These are phyloP conservation scores for Phaethornis superciliosus DNA, from an alignment of 2,113 vertebrate species.

Conservation along the genomic window DNA sequence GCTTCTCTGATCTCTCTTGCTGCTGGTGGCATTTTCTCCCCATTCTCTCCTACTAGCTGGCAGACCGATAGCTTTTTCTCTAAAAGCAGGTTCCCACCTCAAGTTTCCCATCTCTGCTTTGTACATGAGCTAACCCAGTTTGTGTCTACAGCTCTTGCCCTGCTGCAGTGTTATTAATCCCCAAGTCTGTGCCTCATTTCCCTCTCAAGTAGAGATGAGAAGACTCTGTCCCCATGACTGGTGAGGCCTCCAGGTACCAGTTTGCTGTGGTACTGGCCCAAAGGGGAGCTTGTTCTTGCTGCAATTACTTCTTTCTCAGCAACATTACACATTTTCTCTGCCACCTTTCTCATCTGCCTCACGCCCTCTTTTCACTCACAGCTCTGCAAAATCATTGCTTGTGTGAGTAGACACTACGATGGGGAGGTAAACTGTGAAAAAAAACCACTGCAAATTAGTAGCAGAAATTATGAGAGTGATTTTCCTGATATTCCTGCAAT, in stretches of 20 bases:
- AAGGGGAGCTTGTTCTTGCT: not conserved
- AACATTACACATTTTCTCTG: not conserved
- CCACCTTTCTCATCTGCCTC: not conserved
- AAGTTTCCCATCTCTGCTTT: not conserved
- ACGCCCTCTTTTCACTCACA: not conserved
- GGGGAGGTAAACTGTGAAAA: slow-evolving; percentile 36
- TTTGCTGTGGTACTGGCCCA: not conserved
- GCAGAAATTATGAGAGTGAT: not conserved
- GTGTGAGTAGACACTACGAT: slow-evolving; percentile 20
- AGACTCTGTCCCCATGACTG: not conserved
- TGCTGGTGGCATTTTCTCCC: not conserved
- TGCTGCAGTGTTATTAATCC: not conserved
- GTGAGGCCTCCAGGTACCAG: not conserved
- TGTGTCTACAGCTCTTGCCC: not conserved
- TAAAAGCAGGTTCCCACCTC: not conserved
- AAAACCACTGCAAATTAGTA: slow-evolving; percentile 12
- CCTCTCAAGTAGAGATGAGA: not conserved
- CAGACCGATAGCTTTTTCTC: not conserved
- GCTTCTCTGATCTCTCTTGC: not conserved
- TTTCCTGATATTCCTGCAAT: not conserved
- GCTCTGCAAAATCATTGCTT: slow-evolving; percentile 30
- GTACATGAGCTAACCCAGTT: not conserved
- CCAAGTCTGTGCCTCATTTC: not conserved
- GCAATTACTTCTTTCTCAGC: not conserved
- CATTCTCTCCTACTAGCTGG: not conserved